These are phyloP conservation scores for Deroptyus accipitrinus DNA, from an alignment of 2,113 vertebrate genomes.

Conservation along the genomic window DNA sequence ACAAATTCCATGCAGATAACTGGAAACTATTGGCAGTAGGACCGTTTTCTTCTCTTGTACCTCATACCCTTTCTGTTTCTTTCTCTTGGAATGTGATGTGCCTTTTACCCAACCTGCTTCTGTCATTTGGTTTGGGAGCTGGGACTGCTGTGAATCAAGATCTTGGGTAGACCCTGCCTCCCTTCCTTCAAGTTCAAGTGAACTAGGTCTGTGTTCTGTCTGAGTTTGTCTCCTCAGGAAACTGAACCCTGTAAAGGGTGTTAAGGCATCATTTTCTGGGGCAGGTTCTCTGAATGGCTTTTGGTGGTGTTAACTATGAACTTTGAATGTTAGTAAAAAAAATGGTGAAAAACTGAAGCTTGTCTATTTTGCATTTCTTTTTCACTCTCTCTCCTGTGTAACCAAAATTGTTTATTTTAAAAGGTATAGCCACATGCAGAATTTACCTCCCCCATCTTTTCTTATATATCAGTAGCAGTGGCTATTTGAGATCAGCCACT, in stretches of 20 bases:
- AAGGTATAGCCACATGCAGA: neutral
- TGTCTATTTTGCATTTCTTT: neutral
- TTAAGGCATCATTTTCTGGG: fast-evolving
- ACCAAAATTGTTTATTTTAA: neutral
- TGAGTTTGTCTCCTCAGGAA: neutral
- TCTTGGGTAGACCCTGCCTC: neutral
- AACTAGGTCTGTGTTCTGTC: neutral
- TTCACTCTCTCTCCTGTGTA: neutral
- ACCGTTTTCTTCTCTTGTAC: neutral
- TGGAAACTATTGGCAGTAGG: neutral
- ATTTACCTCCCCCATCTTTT: neutral
- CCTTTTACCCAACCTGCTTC: neutral
- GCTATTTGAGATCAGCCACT: neutral
- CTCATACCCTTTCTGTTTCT: neutral
- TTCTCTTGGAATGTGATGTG: neutral
- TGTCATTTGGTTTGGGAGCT: neutral
- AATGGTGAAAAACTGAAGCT: neutral
- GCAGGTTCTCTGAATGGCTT: neutral
- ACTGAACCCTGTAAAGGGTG: neutral
- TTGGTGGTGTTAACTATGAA: neutral
- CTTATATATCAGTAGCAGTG: neutral
- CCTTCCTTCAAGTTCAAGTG: neutral
- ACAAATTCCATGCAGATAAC: neutral
- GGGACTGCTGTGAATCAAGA: neutral
- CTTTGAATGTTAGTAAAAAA: neutral